Evolutionary conservation across 1,140 invertebrate species (phyloP).

Genomic region (Ceratitis capitata): DNA sequence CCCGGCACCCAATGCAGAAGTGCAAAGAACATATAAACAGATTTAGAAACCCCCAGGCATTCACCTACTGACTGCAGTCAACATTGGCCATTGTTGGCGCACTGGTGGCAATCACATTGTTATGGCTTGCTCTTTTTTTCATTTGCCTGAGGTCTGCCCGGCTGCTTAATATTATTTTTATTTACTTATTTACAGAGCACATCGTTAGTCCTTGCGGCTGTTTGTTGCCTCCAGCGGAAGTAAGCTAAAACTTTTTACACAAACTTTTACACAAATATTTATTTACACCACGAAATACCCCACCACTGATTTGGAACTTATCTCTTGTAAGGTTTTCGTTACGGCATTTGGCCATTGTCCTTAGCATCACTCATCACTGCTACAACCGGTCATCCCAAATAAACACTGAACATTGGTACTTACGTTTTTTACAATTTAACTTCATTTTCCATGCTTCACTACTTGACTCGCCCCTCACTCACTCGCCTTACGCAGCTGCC

Average conservation of each 20-base stretch:
- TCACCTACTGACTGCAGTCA: neutral
- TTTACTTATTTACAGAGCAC: conserved; percentile 25
- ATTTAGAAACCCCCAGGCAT: too few relatives aligned
- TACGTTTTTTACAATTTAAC: neutral
- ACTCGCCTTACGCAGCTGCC: neutral
- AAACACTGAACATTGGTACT: neutral
- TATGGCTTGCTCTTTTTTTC: neutral
- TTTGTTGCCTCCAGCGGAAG: conserved; percentile 41
- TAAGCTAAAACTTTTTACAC: conserved; percentile 37
- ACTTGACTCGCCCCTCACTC: neutral
- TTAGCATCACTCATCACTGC: neutral
- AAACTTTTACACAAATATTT: neutral
- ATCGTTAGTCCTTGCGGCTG: conserved; percentile 15
- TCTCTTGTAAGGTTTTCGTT: neutral
- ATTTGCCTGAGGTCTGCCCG: neutral
- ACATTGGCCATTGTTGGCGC: neutral
- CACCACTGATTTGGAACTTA: too few relatives aligned
- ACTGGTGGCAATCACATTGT: neutral
- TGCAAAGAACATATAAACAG: neutral
- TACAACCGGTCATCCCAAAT: neutral
- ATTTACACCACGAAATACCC: conserved; percentile 2
- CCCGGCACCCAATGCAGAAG: neutral
- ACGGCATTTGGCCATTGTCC: neutral
- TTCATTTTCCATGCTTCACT: conserved; percentile 3
- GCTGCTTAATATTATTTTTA: neutral